Evolutionary conservation across 2,113 vertebrate species (phyloP), one percentile per base, ranked within the genome.

Genomic region (Pyxicephalus adspersus): DNA sequence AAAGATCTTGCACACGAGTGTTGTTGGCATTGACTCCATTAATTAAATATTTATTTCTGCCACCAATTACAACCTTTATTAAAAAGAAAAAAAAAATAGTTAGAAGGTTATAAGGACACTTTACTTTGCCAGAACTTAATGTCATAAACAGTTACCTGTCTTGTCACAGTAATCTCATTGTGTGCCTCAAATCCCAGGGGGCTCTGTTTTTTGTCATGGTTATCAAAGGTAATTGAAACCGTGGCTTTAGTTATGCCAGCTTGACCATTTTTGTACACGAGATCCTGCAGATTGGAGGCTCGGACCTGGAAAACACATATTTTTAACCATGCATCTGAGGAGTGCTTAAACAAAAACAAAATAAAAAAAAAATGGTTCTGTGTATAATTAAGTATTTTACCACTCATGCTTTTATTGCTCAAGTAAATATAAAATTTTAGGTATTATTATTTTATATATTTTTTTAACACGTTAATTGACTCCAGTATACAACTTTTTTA

Each of bases 251-350:
- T 95, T 87, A 98, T 91, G 45, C 98, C 98, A 84, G 95, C 95
- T 82, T 98, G 96, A 0, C 97, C 98, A 58, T 91, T 95, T 89
- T 99, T 99, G 84, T 99, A 99, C 79, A 99, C 92, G 67, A 99
- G 85, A 80, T 99, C 98, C 81, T 99, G 95, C 7, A 99, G 89
- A 83, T 92, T 96, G 26, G 94, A 90, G 71, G 96, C 97, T 88
- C 98, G 90, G 25, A 99, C 97, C 98, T 98, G 83, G 78, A 84
- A 76, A 20, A 58, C 55, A 15, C 0, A 50, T 38, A 19, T n/a
- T 58, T 20, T 8, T 58, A 58, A 6, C 18, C n/a, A 58, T 16
- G 19, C 5, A 58, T 7, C 6, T 58, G n/a, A n/a, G n/a, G n/a
- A n/a, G n/a, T n/a, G n/a, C n/a, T n/a, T n/a, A n/a, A n/a, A n/a